These are phyloP conservation scores for Prorops nasuta DNA, from an alignment of 1,140 invertebrate species.

Conservation along the genomic window DNA sequence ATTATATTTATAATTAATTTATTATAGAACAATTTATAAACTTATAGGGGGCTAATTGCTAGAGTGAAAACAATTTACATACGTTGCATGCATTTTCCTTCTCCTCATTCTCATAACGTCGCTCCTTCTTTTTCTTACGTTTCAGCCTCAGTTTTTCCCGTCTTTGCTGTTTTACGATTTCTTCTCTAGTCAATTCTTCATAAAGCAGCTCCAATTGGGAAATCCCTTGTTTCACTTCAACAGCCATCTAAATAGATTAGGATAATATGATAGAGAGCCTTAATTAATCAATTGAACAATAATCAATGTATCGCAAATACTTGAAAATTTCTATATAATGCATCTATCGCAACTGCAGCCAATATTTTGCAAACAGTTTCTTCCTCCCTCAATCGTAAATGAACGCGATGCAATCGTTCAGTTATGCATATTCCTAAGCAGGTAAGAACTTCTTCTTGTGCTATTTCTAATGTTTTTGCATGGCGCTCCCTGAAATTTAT, in stretches of 20 bases:
- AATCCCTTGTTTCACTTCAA: constrained; percentile 85
- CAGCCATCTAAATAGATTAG: constrained; percentile 63
- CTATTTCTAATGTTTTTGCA: constrained; percentile 91
- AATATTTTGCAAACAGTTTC: constrained; percentile 89
- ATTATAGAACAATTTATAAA: too few species aligned
- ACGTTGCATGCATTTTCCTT: constrained; percentile 58
- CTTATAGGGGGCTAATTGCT: too few species aligned
- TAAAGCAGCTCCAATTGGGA: constrained; percentile 82
- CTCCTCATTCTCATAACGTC: constrained; percentile 54
- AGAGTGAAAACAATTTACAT: constrained; percentile 13
- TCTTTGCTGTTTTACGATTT: constrained; percentile 77
- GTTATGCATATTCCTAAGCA: constrained; percentile 90
- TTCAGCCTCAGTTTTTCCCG: constrained; percentile 85
- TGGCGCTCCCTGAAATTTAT: constrained; percentile 75
- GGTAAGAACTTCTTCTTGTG: constrained; percentile 92
- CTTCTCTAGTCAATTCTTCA: constrained; percentile 79
- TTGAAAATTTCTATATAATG: constrained; percentile 83
- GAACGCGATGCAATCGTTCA: constrained; percentile 81
- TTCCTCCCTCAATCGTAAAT: constrained; percentile 81
- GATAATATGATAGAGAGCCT: neutral
- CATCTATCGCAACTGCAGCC: constrained; percentile 83
- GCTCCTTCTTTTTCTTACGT: constrained; percentile 79
- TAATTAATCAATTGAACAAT: neutral
- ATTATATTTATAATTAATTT: constrained; percentile 2
- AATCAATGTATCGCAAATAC: constrained; percentile 30